Evolutionary conservation across 2,888 invertebrate genomes (phyloP), one percentile per base, ranked within the genome.

Genomic region (Apamea sordens): DNA sequence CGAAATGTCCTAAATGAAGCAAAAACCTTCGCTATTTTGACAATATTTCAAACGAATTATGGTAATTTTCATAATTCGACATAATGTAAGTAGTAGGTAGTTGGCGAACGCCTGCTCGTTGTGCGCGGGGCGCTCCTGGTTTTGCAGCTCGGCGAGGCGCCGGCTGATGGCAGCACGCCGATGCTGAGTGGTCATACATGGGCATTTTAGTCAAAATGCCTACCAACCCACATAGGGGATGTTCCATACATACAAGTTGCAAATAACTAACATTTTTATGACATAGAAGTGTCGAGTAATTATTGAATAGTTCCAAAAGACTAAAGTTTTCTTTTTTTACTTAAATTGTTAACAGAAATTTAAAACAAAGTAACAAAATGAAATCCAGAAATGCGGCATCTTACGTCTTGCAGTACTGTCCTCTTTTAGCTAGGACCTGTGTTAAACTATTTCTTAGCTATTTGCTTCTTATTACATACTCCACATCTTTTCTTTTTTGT

Each of bases 51-150:
- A 59, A 13, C 5, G 2, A 59, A 59, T 59, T 59, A n/a, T 59
- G 13, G 2, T 24, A 24, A 53, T 56, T 24, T 24, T 8, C 53
- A 53, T 21, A n/a, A n/a, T n/a, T n/a, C n/a, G n/a, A n/a, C n/a
- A n/a, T n/a, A n/a, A n/a, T n/a, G n/a, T n/a, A n/a, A n/a, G 56
- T 18, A 44, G 11, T 28, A 28, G 10, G 28, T 24, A 70, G 59
- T 97, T 97, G 83, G 97, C 97, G 44, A 98, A 97, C 91, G 98
- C 98, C 88, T 97, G 97, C 91, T 98, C 98, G 91, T 98, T 98
- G 90, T 98, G 98, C 64, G 97, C 97, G 87, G 98, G 97, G 83
- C 97, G 97, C 90, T 98, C 97, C 93, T 98, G 98, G 93, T 98
- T 98, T 92, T 98, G 98, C 91, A 98, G 95, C 94, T 98, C 98